A percentile compares a stretch with the other conserved stretches of the same genome.
Conservation (phyloP, 2,888 invertebrate species). For the Volucella inanis region DNA sequence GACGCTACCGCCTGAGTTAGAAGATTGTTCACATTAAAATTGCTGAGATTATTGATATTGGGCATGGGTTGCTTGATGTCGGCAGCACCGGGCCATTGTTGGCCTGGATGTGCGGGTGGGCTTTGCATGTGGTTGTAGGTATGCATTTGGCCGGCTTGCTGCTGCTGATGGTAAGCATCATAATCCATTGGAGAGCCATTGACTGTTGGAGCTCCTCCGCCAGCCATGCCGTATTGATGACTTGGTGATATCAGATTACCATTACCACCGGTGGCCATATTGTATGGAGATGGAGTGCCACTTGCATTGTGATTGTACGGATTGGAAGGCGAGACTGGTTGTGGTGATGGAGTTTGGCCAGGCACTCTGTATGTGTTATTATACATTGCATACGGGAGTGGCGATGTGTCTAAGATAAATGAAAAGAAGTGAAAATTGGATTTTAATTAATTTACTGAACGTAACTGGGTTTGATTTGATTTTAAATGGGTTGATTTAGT, state of each 20-base stretch:
- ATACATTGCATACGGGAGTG: constrained; percentile 80
- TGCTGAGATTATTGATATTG: constrained; percentile 74
- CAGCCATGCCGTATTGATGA: constrained; percentile 63
- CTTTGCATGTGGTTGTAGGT: constrained; percentile 60
- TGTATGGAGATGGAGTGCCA: constrained; percentile 80
- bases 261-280: constrained; percentile 76
- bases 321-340: constrained; percentile 81
- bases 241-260: constrained; percentile 76
- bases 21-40: constrained; percentile 68
- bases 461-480: constrained; percentile 7
- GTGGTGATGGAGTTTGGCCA: constrained; percentile 82
- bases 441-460: constrained; percentile 42
- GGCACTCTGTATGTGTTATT: constrained; percentile 78
- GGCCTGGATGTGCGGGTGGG: constrained; percentile 69
- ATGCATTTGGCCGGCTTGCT: constrained; percentile 73
- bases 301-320: constrained; percentile 79
- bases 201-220: constrained; percentile 38
- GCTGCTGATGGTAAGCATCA: constrained; percentile 66
- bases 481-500: neutral
- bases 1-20: constrained; percentile 61
- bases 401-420: constrained; percentile 80
- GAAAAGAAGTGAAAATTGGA: constrained; percentile 34
- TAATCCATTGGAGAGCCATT: constrained; percentile 57
- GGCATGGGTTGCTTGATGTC: constrained; percentile 68
- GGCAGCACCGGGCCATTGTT: constrained; percentile 60